Evolutionary conservation across 2,113 vertebrate genomes (phyloP).

Genomic region (Rhynchomys soricoides): DNA sequence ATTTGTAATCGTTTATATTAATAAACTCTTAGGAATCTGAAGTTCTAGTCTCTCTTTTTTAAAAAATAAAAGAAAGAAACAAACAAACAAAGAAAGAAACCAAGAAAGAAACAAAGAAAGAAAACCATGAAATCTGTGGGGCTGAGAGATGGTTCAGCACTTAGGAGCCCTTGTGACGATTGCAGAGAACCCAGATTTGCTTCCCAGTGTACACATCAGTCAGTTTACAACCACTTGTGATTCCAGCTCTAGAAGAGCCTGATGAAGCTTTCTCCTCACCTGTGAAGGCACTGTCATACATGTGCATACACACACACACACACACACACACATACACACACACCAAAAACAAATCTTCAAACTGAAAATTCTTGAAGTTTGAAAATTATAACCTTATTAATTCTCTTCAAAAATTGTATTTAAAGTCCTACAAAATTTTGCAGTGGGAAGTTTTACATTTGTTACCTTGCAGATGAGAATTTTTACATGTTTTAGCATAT

Average conservation of each 20-base stretch:
- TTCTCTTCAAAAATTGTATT: constrained; percentile 1
- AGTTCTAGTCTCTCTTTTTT: background rate
- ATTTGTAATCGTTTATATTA: constrained; percentile 1
- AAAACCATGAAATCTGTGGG: background rate
- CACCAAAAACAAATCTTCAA: background rate
- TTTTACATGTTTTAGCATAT: constrained; percentile 4
- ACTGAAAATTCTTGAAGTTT: background rate
- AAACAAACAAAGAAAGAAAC: no score
- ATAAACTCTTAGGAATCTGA: constrained; percentile 24
- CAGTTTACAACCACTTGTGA: background rate
- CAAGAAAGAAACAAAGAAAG: no score
- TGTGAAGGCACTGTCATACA: background rate
- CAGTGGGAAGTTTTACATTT: background rate
- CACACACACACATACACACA: no score
- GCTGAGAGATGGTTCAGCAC: background rate
- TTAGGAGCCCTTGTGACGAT: background rate
- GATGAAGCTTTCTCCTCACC: background rate
- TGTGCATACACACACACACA: background rate
- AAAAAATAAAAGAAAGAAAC: no score
- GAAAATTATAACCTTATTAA: background rate
- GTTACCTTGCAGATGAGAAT: background rate
- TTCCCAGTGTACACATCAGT: background rate
- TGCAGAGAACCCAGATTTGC: no score
- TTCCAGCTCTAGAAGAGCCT: background rate
- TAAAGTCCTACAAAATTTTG: background rate